Conservation (phyloP, 1,140 invertebrate species). For the Drosophila persimilis region DNA sequence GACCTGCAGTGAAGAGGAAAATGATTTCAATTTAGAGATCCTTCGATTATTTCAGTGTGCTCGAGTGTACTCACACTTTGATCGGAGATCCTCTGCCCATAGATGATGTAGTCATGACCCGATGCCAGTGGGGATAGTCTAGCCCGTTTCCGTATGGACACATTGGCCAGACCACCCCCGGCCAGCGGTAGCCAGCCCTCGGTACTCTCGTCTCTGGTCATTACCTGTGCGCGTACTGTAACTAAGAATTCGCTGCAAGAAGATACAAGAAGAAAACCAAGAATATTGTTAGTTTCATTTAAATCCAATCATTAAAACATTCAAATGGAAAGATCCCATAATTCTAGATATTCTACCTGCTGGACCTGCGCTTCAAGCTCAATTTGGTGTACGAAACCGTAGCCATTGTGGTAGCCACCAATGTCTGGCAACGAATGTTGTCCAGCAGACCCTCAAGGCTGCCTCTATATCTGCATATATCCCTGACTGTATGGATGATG, state of each 20-base stretch:
- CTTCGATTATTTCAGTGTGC: rapidly evolving
- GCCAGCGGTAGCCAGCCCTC: conserved; percentile 97
- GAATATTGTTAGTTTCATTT: conserved; percentile 11
- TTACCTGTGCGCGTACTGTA: conserved; percentile 98
- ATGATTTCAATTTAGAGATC: not conserved
- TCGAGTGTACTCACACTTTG: conserved; percentile 88
- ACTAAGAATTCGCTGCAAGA: conserved; percentile 94
- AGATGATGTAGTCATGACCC: conserved; percentile 93
- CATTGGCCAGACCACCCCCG: conserved; percentile 95
- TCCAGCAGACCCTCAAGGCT: conserved; percentile 5
- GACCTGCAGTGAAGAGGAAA: conserved; percentile 85
- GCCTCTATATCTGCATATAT: conserved; percentile 47
- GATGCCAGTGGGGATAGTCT: conserved; percentile 83
- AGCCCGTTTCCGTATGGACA: conserved; percentile 91
- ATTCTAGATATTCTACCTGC: conserved; percentile 36
- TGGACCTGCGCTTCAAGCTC: conserved; percentile 41
- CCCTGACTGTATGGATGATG: conserved; percentile 44
- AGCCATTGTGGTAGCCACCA: conserved; percentile 43
- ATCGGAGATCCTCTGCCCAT: conserved; percentile 95
- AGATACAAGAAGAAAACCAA: conserved; percentile 37
- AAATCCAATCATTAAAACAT: not conserved
- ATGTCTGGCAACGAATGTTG: conserved; percentile 30
- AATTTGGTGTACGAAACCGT: conserved; percentile 54
- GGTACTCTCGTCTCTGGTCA: conserved; percentile 98
- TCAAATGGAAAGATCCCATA: too few species aligned